phyloP scores from a whole-genome alignment of 2,888 invertebrate species.

The Lamproptera curius region DNA sequence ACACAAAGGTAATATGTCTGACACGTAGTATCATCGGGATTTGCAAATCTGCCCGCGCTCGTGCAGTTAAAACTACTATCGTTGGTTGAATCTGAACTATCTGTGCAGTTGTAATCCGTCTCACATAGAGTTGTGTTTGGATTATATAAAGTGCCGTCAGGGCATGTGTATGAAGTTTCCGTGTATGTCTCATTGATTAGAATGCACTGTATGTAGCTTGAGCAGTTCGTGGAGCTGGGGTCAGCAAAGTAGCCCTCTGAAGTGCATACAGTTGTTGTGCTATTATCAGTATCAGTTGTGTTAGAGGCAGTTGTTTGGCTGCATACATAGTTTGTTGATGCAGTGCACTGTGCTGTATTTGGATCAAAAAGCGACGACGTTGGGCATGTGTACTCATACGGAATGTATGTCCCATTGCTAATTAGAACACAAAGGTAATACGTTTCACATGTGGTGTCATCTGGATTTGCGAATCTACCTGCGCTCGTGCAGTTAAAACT shows the following conservation, averaged over 20 bases:
- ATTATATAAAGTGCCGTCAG: slow-evolving; percentile 44
- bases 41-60: slow-evolving; percentile 33
- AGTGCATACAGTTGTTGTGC: slow-evolving; percentile 39
- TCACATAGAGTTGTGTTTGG: slow-evolving; percentile 50
- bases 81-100: slow-evolving; percentile 46
- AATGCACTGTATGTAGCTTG: slow-evolving; percentile 51
- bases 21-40: slow-evolving; percentile 39
- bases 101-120: slow-evolving; percentile 12
- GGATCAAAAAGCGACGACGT: slow-evolving; percentile 62
- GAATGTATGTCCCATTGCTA: slow-evolving; percentile 34
- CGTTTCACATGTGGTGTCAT: slow-evolving; percentile 58
- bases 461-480: slow-evolving; percentile 54
- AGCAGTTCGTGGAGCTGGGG: slow-evolving; percentile 45
- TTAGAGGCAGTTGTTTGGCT: slow-evolving; percentile 51
- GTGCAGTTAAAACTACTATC: slow-evolving; percentile 39
- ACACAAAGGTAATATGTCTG: slow-evolving; percentile 40
- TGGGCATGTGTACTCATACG: slow-evolving; percentile 62
- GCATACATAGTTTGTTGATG: slow-evolving; percentile 47
- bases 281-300: slow-evolving; percentile 23
- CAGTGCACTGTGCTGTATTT: slow-evolving; percentile 23
- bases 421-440: slow-evolving; percentile 57
- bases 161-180: slow-evolving; percentile 46
- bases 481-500: slow-evolving; percentile 35
- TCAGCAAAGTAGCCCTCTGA: slow-evolving; percentile 48
- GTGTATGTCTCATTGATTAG: slow-evolving; percentile 40